Percentiles rank a stretch among this genome's conserved stretches.
These are phyloP conservation scores for Prunella strophiata DNA, from an alignment of 2,797 vertebrate genomes.

Conservation along the genomic window DNA sequence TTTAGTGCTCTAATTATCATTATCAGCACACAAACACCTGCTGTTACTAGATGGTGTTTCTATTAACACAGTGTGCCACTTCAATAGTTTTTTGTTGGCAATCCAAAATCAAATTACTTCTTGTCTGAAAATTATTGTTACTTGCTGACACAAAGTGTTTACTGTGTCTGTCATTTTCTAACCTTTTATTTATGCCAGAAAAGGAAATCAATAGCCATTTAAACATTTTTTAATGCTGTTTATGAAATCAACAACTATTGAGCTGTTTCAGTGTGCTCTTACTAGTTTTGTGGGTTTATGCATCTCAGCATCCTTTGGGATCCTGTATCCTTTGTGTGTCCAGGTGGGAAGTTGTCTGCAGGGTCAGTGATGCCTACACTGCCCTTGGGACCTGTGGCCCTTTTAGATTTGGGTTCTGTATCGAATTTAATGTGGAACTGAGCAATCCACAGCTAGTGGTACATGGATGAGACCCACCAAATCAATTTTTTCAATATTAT, in stretches of 20 bases:
- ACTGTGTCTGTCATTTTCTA: not conserved
- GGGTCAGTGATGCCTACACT: not conserved
- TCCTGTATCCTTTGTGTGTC: not conserved
- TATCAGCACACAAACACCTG: conserved; percentile 57
- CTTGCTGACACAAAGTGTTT: not conserved
- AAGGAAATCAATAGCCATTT: conserved; percentile 53
- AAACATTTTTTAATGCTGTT: not conserved
- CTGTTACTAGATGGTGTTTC: conserved; percentile 24
- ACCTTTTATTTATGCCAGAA: conserved; percentile 12
- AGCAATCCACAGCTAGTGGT: not conserved
- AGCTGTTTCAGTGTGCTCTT: not conserved
- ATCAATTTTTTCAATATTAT: not conserved
- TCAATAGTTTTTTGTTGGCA: conserved; percentile 27
- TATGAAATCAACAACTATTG: not conserved
- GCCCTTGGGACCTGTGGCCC: not conserved
- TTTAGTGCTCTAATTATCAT: conserved; percentile 48
- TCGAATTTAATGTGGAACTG: not conserved
- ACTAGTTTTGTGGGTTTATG: not conserved
- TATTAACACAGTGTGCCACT: conserved; percentile 45
- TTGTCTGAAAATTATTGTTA: conserved; percentile 41
- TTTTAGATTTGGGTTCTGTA: not conserved
- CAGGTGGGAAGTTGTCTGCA: not conserved
- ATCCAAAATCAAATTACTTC: conserved; percentile 48
- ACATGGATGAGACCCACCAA: not conserved
- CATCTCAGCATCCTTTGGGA: no score